Evolutionary conservation across 1,140 invertebrate genomes (phyloP).

Genomic region (Calephelis virginiensis): DNA sequence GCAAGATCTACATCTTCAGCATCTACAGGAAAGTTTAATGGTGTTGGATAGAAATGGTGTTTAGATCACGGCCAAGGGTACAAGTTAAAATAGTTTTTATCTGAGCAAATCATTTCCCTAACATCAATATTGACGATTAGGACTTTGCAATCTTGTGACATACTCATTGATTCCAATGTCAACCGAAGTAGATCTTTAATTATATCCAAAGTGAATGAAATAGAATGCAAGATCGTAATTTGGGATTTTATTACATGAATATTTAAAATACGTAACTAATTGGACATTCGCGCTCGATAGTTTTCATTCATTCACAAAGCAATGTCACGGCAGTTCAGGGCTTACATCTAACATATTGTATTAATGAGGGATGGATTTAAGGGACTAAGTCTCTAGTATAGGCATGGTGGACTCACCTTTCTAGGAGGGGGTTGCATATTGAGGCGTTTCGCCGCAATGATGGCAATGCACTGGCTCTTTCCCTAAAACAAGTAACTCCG

Average conservation of each 20-base stretch:
- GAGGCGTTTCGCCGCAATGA: slow-evolving; percentile 48
- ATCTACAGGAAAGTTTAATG: too few relatives aligned
- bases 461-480: slow-evolving; percentile 41
- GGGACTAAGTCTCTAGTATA: background rate
- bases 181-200: background rate
- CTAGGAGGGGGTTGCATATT: slow-evolving; percentile 87
- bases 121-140: too few relatives aligned
- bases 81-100: too few relatives aligned
- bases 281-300: slow-evolving; percentile 9
- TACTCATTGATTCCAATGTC: background rate
- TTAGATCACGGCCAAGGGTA: too few relatives aligned
- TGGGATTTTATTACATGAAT: background rate
- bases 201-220: background rate
- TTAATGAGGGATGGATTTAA: background rate
- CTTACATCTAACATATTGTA: background rate
- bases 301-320: slow-evolving; percentile 8
- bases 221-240: background rate
- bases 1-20: too few relatives aligned
- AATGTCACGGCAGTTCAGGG: slow-evolving; percentile 10
- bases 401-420: slow-evolving; percentile 80
- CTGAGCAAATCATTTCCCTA: too few relatives aligned
- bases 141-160: background rate
- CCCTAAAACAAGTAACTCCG: slow-evolving; percentile 39
- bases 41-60: too few relatives aligned
- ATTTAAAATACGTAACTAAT: slow-evolving; percentile 3